Base-by-base conservation (phyloP, 2,797 vertebrate species). In the Gymnothorax reevesii region DNA sequence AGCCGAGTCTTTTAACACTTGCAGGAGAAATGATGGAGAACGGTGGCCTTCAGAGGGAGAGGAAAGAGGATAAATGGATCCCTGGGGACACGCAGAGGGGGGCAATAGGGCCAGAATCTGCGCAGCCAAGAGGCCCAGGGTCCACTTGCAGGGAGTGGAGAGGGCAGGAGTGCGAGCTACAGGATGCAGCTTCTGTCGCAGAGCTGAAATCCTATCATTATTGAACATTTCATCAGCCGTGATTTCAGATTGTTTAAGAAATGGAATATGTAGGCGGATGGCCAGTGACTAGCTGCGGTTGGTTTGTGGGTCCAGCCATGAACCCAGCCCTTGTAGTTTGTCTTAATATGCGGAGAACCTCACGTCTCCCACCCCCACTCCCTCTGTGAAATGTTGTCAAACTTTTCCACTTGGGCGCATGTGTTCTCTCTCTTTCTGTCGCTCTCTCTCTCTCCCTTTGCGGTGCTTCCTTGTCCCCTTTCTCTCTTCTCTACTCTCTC, bases 1-100 rank as follows among this genome's bases (percentile, higher is more conserved):
- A 89, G 90, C 91, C 89, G 89, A 90, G 90, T 95, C 94, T 95
- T 94, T 95, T 94, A 95, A 94, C 94, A 94, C 95, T 94, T 91
- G 92, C 88, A 89, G 80, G 86, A 89, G 91, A 93, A 92, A 92
- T 94, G 92, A 91, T 89, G 90, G 89, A 91, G 90, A 92, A 90
- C 88, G 89, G 88, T 85, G 90, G 89, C 91, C 90, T 91, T 91
- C 62, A 52, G 89, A 90, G 88, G 90, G 88, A 77, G 88, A 80
- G 87, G 88, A 90, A 86, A 85, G 71, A 86, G 90, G 95, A 90
- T 92, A 92, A 94, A 94, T 92, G 90, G 88, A 90, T 94, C 94
- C 92, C 94, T 88, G 33, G 93, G 94, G 87, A 82, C 10, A 77
- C 87, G 94, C 90, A 83, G 71, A 94, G 90, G 83, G 71, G 12